Evolutionary conservation across 2,113 vertebrate species (phyloP).

Genomic region (Poeciliopsis turrubarensis): DNA sequence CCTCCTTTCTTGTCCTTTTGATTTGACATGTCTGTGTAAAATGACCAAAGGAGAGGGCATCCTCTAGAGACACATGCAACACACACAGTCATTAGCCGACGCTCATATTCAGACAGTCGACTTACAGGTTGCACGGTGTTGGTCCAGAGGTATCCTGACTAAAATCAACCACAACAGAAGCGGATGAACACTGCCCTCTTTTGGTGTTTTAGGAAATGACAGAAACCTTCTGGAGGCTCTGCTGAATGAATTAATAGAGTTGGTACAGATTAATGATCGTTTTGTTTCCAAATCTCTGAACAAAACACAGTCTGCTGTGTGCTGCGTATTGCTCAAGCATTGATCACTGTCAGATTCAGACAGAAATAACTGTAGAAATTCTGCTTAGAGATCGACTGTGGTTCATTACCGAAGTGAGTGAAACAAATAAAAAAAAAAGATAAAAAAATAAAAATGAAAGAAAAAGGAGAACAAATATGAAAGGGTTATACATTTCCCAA

Average conservation of each 20-base stretch:
- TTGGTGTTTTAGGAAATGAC: conserved; percentile 28
- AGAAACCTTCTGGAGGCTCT: too few relatives aligned
- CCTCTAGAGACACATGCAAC: conserved; percentile 1
- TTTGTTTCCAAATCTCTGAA: background rate
- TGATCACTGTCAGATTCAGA: background rate
- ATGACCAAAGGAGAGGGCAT: conserved; percentile 4
- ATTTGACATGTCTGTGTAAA: conserved; percentile 39
- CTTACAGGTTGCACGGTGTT: conserved; percentile 6
- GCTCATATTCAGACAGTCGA: conserved; percentile 9
- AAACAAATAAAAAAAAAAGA: background rate
- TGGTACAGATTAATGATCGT: background rate
- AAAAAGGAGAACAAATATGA: too few relatives aligned
- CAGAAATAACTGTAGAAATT: background rate
- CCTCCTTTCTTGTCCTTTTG: conserved; percentile 10
- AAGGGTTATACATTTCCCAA: too few relatives aligned
- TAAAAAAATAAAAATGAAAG: too few relatives aligned
- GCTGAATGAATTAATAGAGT: background rate
- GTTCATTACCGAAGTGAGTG: too few relatives aligned
- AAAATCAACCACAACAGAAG: background rate
- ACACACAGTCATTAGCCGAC: background rate
- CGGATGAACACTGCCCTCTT: conserved; percentile 65
- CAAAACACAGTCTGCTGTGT: background rate
- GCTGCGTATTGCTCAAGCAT: background rate
- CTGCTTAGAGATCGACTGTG: too few relatives aligned
- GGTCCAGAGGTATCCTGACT: too few relatives aligned